Evolutionary conservation across 1,140 invertebrate species (phyloP).

Genomic region (Halotydeus destructor): DNA sequence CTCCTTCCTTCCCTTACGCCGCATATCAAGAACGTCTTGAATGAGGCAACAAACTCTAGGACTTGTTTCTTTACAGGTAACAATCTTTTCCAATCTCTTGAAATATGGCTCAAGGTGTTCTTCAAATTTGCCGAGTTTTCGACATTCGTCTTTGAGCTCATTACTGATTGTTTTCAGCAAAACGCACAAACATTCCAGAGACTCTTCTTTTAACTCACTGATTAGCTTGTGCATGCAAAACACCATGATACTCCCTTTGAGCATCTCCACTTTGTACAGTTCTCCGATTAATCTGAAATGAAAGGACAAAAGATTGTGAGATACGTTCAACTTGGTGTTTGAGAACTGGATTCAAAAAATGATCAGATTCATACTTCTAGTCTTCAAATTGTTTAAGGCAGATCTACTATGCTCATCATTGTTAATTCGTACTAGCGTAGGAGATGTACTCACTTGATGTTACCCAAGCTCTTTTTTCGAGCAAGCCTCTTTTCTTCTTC

Average conservation of each 20-base stretch:
- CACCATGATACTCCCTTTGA: slow-evolving; percentile 71
- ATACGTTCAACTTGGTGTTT: too few species aligned
- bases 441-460: too few species aligned
- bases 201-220: slow-evolving; percentile 58
- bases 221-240: slow-evolving; percentile 43
- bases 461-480: slow-evolving; percentile 59
- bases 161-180: slow-evolving; percentile 13
- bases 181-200: slow-evolving; percentile 48
- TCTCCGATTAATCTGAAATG: slow-evolving; percentile 62
- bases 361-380: too few species aligned
- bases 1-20: slow-evolving; percentile 58
- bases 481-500: slow-evolving; percentile 53
- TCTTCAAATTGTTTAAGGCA: too few species aligned
- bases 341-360: background rate
- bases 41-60: slow-evolving; percentile 77
- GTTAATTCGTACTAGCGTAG: too few species aligned
- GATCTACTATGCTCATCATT: too few species aligned
- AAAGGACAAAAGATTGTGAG: too few species aligned
- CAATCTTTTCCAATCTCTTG: slow-evolving; percentile 19
- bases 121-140: background rate
- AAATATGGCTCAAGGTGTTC: too few species aligned
- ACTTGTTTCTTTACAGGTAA: slow-evolving; percentile 31
- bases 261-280: slow-evolving; percentile 73
- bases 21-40: slow-evolving; percentile 77
- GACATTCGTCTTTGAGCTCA: slow-evolving; percentile 20